Evolutionary conservation across 2,113 vertebrate genomes (phyloP), one percentile per base, ranked within the genome.

Genomic region (Prietella phreatophila): DNA sequence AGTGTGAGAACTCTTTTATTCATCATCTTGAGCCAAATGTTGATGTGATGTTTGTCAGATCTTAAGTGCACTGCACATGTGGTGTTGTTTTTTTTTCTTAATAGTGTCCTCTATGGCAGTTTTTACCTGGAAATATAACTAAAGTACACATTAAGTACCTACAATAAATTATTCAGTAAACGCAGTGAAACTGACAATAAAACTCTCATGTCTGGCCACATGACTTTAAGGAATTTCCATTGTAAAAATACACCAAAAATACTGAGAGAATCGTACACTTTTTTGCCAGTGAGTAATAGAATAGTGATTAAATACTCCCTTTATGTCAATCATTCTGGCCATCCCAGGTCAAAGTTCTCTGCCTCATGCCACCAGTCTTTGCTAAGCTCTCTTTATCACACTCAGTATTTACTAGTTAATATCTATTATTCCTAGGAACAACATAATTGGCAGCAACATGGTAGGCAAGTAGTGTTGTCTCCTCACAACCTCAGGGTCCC

Each of bases 1-100:
- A 67, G 89, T 84, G 67, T 87, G 85, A 78, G 89, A 85, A 30
- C 60, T 10, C n/a, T 55, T 78, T 88, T 60, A 39, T 36, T 39
- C 10, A 65, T 65, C 27, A n/a, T n/a, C 84, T 88, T 85, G 47
- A 33, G 65, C 36, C 78, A 82, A 84, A 76, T 19, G 20, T 19
- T 27, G 63, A 87, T 33, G 47, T n/a, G 84, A 42, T 58, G 55
- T 27, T 58, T 85, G 25, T 76, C 14, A 75, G 36, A 84, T 61
- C 15, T 55, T 4, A 69, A 20, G 27, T 71, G 27, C 15, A 4
- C 61, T 53, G n/a, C 33, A 83, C 56, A 27, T 47, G 36, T 14
- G 20, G 42, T 50, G 25, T 30, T 63, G 11, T 56, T n/a, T 83
- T 17, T 63, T 9, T 17, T 83, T 19, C 36, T 63, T n/a, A 5